Evolutionary conservation across 30 jellyfish, hydroid and myxozoan genomes (phyloP), one percentile per base, ranked within the genome.

Genomic region (Sanderia malayensis): DNA sequence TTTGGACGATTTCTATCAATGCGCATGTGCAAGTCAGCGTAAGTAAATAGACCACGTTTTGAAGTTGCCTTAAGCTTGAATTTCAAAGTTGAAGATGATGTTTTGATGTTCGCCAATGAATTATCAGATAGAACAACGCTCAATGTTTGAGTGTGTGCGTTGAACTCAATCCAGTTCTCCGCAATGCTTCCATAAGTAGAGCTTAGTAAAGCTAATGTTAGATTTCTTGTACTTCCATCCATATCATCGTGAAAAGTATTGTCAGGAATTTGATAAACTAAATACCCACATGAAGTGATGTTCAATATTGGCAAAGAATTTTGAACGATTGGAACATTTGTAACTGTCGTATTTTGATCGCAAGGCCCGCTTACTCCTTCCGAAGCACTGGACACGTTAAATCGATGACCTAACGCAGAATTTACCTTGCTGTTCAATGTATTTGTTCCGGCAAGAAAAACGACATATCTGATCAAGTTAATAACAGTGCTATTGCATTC

Each of bases 241-340:
- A 90, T 44, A 20, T 46, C 58, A 45, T 90, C 98, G 22, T 67
- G 58, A 68, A 90, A 90, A 20, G 98, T 90, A 71, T 84, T 76
- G 27, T 66, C 60, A 18, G 96, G 96, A 13, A 90, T 68, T 7
- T 64, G 79, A 31, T 58, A 83, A 8, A 31, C 71, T 20, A 57
- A n/a, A 52, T 64, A 78, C n/a, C 91, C 87, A 53, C 98, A 90
- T 44, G 41, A 90, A 25, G 86, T 61, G 8, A 73, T 47, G 21
- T 63, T 59, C 29, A 90, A 33, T 9, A 75, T 23, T 3, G 94
- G 81, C 26, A 90, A 76, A 0, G 96, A 80, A 72, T 71, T 90
- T 10, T 31, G 67, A 4, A 90, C 95, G 22, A 67, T 37, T 8
- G 32, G 23, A 9, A 34, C 34, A 0, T n/a, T 34, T 2, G 61